phyloP scores from a whole-genome alignment of 2,113 vertebrate genomes.

The Coptodon bakossiorum region DNA sequence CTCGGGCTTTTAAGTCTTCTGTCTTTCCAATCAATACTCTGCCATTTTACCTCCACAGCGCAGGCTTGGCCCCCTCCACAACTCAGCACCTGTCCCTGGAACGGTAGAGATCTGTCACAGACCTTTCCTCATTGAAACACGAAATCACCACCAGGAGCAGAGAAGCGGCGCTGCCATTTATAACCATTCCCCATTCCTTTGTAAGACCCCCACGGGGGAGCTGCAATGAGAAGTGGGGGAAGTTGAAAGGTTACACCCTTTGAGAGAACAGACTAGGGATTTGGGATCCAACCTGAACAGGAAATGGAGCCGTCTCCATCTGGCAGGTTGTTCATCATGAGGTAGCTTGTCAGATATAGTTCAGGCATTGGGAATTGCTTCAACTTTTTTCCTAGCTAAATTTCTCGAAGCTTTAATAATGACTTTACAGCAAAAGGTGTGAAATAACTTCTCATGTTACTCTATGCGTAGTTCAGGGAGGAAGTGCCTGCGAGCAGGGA shows the following conservation, averaged over 20 bases:
- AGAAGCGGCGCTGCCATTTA: constrained; percentile 35
- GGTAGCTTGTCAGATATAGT: not conserved
- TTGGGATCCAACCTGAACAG: not conserved
- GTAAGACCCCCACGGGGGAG: not conserved
- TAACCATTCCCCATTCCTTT: constrained; percentile 1
- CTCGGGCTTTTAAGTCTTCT: not conserved
- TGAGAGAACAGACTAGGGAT: constrained; percentile 1
- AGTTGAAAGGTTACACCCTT: constrained; percentile 51
- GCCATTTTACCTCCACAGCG: constrained; percentile 23
- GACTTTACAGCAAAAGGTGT: not conserved
- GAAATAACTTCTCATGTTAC: not conserved
- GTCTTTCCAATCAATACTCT: constrained; percentile 39
- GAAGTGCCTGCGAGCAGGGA: not conserved
- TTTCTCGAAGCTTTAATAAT: not conserved
- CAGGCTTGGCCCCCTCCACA: not conserved
- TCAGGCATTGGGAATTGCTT: not conserved
- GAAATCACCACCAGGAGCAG: constrained; percentile 22
- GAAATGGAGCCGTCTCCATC: constrained; percentile 9
- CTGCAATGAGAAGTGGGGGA: not conserved
- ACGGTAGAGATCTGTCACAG: constrained; percentile 22
- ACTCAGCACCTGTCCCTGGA: constrained; percentile 29
- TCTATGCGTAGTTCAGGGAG: not conserved
- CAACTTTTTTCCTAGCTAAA: not conserved
- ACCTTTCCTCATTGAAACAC: constrained; percentile 24
- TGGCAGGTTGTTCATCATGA: constrained; percentile 26